These are phyloP conservation scores for Acholoe squamosa DNA, from an alignment of 2,888 invertebrate species.

Conservation along the genomic window DNA sequence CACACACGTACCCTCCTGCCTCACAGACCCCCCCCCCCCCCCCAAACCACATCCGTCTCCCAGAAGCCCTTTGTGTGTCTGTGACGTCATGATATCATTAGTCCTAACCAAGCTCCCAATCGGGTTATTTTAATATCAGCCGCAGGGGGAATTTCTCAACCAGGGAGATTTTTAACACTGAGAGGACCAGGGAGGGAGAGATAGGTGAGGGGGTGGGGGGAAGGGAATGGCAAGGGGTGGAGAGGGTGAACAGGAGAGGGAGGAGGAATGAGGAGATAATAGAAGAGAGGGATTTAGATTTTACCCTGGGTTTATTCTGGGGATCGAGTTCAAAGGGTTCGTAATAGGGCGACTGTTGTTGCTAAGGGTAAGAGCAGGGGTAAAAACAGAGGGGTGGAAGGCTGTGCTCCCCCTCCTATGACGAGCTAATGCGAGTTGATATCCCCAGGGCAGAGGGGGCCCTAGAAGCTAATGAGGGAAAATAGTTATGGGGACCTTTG, in stretches of 20 bases:
- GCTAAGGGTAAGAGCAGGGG: not conserved
- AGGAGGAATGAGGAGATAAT: not conserved
- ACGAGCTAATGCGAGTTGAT: not conserved
- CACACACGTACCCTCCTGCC: too few relatives aligned
- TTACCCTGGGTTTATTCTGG: not conserved
- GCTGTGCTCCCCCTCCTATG: not conserved
- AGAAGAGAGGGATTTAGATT: slow-evolving; percentile 22
- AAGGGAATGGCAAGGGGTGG: not conserved
- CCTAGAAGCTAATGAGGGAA: slow-evolving; percentile 51
- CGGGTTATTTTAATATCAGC: slow-evolving; percentile 26
- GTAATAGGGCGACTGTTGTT: not conserved
- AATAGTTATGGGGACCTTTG: slow-evolving; percentile 20
- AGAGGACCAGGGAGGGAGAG: not conserved
- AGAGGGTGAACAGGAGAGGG: not conserved
- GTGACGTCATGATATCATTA: slow-evolving; percentile 40
- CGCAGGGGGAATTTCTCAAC: not conserved
- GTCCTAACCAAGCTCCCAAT: not conserved
- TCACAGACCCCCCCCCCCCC: not conserved
- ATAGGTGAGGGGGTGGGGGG: not conserved
- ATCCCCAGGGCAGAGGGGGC: not conserved
- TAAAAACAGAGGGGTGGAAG: not conserved
- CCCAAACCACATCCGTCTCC: not conserved
- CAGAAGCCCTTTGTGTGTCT: not conserved
- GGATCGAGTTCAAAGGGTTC: not conserved
- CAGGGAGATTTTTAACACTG: not conserved